These are phyloP conservation scores for Glossosoma conforme DNA, from an alignment of 1,140 invertebrate species.

Conservation along the genomic window DNA sequence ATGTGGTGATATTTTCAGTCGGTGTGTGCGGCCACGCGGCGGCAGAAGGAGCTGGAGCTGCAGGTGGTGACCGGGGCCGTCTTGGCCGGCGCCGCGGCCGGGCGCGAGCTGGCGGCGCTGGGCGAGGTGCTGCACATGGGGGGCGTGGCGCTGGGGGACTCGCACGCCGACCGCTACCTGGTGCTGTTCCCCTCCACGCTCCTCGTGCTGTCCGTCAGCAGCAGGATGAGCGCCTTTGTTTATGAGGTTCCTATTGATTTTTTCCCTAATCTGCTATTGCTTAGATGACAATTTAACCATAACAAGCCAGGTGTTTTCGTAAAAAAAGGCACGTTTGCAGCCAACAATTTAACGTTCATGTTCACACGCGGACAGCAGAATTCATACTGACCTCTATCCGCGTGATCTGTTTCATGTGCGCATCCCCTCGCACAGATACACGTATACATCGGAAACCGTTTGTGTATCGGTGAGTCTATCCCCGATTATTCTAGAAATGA, in stretches of 20 bases:
- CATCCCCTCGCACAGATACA: too few species aligned
- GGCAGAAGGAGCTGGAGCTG: conserved; percentile 94
- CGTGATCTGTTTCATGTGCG: too few species aligned
- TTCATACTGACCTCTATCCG: too few species aligned
- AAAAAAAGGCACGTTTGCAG: not conserved
- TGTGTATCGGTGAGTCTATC: too few species aligned
- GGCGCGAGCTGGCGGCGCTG: conserved; percentile 59
- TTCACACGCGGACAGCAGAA: too few species aligned
- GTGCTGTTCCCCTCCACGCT: conserved; percentile 85
- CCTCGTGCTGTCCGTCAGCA: conserved; percentile 85
- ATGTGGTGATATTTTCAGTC: conserved; percentile 67
- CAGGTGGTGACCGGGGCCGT: conserved; percentile 90
- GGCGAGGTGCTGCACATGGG: conserved; percentile 82
- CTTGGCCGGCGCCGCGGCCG: conserved; percentile 93
- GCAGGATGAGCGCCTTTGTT: conserved; percentile 88
- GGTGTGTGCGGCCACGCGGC: conserved; percentile 73
- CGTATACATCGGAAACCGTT: too few species aligned
- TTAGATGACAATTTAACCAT: not conserved
- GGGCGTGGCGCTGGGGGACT: conserved; percentile 76
- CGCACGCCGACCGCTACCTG: conserved; percentile 85
- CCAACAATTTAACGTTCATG: too few species aligned
- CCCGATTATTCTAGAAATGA: too few species aligned
- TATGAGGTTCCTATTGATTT: conserved; percentile 70
- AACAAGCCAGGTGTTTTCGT: not conserved
- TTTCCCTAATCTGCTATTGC: not conserved